A percentile compares a stretch with the other conserved stretches of the same genome.
These are phyloP conservation scores for Spinus olivaceus DNA, from an alignment of 2,797 vertebrate species.

Conservation along the genomic window DNA sequence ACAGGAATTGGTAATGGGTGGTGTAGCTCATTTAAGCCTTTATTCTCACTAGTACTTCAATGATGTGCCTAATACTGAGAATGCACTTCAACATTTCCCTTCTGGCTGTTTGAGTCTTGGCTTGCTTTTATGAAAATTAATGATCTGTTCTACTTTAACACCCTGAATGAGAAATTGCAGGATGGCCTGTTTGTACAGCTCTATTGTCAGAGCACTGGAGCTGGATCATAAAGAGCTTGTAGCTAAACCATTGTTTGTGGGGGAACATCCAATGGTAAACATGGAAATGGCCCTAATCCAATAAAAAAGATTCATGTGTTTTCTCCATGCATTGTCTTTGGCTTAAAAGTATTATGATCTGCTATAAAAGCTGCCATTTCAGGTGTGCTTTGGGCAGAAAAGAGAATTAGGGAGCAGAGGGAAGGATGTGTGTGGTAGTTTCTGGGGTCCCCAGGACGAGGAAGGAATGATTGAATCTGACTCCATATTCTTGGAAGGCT, in stretches of 20 bases:
- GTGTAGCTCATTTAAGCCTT: background rate
- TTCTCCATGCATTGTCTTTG: background rate
- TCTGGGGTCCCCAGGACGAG: background rate
- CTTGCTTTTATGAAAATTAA: slow-evolving; percentile 1
- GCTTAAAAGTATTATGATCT: background rate
- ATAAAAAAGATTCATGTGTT: background rate
- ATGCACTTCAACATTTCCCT: background rate
- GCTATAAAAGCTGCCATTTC: background rate
- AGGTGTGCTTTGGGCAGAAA: background rate
- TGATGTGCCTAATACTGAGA: background rate
- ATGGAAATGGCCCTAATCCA: background rate
- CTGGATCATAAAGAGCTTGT: background rate
- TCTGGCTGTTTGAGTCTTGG: background rate
- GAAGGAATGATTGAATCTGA: background rate
- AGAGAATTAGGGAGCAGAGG: background rate
- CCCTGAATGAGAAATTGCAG: background rate
- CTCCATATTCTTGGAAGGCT: background rate
- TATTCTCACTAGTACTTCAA: background rate
- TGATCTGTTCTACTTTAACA: background rate
- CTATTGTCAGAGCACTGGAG: background rate
- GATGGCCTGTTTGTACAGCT: background rate
- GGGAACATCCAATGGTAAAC: background rate
- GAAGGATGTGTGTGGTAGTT: fast-evolving
- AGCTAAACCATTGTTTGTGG: background rate
- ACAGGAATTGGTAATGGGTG: background rate